Evolutionary conservation across 2,888 invertebrate genomes (phyloP).

Genomic region (Harpagoxenus sublaevis): DNA sequence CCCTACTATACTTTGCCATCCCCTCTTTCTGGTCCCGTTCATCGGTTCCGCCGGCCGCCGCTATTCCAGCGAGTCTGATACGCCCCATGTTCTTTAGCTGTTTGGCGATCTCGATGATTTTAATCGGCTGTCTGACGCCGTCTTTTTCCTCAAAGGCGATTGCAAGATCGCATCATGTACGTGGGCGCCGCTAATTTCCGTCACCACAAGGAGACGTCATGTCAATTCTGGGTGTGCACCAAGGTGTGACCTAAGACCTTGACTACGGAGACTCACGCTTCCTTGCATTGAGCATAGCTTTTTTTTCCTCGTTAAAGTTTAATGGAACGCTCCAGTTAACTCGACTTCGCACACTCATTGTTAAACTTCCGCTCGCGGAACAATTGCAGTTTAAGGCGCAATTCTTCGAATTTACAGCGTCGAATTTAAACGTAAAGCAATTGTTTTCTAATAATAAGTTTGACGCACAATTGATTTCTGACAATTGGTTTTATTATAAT

Average conservation of each 20-base stretch:
- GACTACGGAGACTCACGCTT: not conserved
- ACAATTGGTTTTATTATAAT: not conserved
- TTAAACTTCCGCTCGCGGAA: not conserved
- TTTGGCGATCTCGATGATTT: constrained; percentile 25
- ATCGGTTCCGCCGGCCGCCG: not conserved
- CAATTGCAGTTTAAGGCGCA: not conserved
- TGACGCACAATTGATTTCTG: not conserved
- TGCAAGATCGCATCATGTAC: not conserved
- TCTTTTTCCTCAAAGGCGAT: constrained; percentile 54
- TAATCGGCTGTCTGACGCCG: not conserved
- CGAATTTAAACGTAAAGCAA: not conserved
- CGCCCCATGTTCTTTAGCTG: constrained; percentile 17
- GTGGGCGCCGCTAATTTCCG: constrained; percentile 35
- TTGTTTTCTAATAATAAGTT: not conserved
- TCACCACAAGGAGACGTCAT: not conserved
- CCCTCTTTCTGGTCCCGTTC: constrained; percentile 47
- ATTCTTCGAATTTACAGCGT: not conserved
- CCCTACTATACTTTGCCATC: constrained; percentile 18
- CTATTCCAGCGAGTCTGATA: not conserved
- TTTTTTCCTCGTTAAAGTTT: not conserved
- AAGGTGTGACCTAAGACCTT: not conserved
- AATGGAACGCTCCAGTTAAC: not conserved
- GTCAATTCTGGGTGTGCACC: not conserved
- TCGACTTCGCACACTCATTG: not conserved
- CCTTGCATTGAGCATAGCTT: not conserved